A percentile compares a stretch with the other conserved stretches of the same genome.
phyloP scores from a whole-genome alignment of 2,797 vertebrate genomes.

The Sebastiscus tertius region DNA sequence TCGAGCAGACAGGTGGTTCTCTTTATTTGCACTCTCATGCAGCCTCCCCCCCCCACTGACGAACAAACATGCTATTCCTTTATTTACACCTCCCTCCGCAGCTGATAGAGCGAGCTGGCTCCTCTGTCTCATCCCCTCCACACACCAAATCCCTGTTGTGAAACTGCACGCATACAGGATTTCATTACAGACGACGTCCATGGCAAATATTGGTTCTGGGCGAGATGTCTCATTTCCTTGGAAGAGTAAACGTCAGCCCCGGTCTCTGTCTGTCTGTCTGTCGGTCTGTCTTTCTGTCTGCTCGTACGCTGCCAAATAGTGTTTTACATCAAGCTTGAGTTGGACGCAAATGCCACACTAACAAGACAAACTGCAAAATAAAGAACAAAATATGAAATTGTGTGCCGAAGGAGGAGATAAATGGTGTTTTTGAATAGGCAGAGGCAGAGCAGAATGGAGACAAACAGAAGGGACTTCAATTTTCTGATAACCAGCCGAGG shows the following conservation, averaged over 20 bases:
- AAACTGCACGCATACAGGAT: slow-evolving; percentile 31
- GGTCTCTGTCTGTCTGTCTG: neutral
- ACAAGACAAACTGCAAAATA: slow-evolving; percentile 3
- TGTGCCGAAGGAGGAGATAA: slow-evolving; percentile 14
- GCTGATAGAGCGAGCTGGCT: slow-evolving; percentile 34
- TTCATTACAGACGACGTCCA: slow-evolving; percentile 54
- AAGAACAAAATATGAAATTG: slow-evolving; percentile 22
- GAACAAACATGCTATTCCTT: slow-evolving; percentile 64
- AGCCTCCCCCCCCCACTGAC: neutral
- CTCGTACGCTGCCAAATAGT: neutral
- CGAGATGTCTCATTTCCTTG: slow-evolving; percentile 53
- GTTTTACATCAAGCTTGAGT: neutral
- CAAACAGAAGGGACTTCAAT: slow-evolving; percentile 64
- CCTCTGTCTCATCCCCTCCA: neutral
- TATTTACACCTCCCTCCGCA: slow-evolving; percentile 59
- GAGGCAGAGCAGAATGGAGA: slow-evolving; percentile 43
- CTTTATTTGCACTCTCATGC: slow-evolving; percentile 56
- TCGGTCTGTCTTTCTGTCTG: neutral
- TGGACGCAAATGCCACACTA: neutral
- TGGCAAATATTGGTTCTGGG: slow-evolving; percentile 63
- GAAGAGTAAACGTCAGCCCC: slow-evolving; percentile 39
- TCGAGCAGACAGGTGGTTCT: slow-evolving; percentile 50
- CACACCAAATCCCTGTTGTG: slow-evolving; percentile 26
- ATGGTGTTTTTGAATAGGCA: slow-evolving; percentile 33
- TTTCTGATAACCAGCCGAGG: slow-evolving; percentile 69